Conservation (phyloP, 2,113 vertebrate species). For the Cepphus grylle region DNA sequence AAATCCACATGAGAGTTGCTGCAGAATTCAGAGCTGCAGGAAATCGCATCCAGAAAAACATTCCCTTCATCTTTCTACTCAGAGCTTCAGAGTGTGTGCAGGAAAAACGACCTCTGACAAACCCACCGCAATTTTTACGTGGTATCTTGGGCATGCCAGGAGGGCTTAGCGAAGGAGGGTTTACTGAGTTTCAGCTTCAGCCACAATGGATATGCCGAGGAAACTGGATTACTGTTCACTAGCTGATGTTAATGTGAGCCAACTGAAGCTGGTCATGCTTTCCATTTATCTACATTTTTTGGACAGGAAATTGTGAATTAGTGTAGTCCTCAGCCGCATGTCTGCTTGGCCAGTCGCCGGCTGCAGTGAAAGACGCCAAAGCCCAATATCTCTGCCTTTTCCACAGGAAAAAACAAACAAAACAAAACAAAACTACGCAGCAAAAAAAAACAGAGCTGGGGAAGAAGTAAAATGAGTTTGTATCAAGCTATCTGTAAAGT, state of each 20-base stretch:
- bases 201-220: neutral
- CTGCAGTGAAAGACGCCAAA: neutral
- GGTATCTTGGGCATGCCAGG: neutral
- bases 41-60: neutral
- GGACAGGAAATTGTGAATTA: neutral
- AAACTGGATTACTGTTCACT: neutral
- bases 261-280: neutral
- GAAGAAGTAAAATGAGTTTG: neutral
- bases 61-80: neutral
- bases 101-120: neutral
- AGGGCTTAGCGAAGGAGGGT: neutral
- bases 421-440: neutral
- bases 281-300: neutral
- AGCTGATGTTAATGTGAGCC: neutral
- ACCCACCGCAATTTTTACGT: accelerated
- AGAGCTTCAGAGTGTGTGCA: neutral
- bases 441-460: neutral
- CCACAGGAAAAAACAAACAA: too few species aligned
- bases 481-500: neutral
- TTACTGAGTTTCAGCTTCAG: neutral
- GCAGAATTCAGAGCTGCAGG: neutral
- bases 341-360: accelerated
- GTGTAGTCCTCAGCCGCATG: neutral
- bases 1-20: neutral
- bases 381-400: neutral